Evolutionary conservation across 2,797 vertebrate species (phyloP).

Genomic region (Gouania willdenowi): DNA sequence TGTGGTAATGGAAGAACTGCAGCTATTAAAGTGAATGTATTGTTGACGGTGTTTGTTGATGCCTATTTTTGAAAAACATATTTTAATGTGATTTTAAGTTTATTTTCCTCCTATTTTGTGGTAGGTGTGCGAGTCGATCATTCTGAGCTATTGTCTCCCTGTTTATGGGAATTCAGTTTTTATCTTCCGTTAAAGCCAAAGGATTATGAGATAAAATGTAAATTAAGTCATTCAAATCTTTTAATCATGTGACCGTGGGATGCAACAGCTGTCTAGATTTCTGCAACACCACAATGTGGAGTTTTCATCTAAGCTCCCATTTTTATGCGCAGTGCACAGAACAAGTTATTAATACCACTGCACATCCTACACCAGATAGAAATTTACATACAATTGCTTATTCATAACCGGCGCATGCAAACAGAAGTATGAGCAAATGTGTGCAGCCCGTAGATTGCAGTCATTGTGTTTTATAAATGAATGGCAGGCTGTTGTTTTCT

Average conservation of each 20-base stretch:
- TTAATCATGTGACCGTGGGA: background rate
- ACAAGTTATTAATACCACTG: slow-evolving; percentile 6
- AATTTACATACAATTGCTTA: slow-evolving; percentile 30
- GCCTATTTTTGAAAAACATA: no score
- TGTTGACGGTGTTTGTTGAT: no score
- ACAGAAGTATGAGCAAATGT: background rate
- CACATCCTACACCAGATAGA: slow-evolving; percentile 4
- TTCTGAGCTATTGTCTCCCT: no score
- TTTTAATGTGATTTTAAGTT: no score
- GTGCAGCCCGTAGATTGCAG: slow-evolving; percentile 3
- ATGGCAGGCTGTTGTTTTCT: slow-evolving; percentile 11
- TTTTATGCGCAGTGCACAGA: slow-evolving; percentile 12
- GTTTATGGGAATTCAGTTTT: no score
- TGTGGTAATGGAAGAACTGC: no score
- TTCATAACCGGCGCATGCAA: slow-evolving; percentile 10
- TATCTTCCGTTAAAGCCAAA: no score
- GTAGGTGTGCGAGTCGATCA: no score
- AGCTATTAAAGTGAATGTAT: no score
- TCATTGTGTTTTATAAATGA: slow-evolving; percentile 12
- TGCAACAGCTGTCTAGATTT: background rate
- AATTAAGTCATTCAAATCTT: no score
- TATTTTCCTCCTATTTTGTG: no score
- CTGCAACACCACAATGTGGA: slow-evolving; percentile 1
- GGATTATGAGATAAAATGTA: no score
- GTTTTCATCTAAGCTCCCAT: slow-evolving; percentile 1